Conservation (phyloP, 2,113 vertebrate genomes). For the Monarcha castaneiventris region DNA sequence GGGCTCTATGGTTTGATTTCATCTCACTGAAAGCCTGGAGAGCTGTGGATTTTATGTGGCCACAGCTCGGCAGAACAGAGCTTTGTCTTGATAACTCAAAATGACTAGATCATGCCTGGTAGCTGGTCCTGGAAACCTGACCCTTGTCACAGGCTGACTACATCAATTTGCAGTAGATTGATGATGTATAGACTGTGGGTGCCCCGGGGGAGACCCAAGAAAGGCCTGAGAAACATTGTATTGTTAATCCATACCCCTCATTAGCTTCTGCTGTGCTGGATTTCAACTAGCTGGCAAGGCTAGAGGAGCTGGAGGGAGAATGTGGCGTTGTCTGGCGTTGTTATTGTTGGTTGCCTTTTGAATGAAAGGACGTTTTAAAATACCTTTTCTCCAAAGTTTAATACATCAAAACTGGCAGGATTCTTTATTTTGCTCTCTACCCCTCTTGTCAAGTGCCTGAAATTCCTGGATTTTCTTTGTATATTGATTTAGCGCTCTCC, state of each 20-base stretch:
- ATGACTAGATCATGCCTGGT: constrained; percentile 63
- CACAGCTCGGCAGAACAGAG: background rate
- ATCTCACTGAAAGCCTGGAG: background rate
- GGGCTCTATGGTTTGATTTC: background rate
- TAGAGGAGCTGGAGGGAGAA: background rate
- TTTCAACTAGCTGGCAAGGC: constrained; percentile 13
- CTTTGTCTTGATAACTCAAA: constrained; percentile 52
- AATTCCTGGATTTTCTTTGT: constrained; percentile 51
- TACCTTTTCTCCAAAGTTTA: constrained; percentile 27
- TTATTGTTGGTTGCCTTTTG: constrained; percentile 19
- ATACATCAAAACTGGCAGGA: background rate
- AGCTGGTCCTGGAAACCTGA: constrained; percentile 54
- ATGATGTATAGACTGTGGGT: constrained; percentile 39
- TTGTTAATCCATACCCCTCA: constrained; percentile 51
- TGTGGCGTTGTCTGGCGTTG: background rate
- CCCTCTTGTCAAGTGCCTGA: background rate
- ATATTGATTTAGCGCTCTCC: constrained; percentile 20
- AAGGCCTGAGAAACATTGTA: constrained; percentile 31
- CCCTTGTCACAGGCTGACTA: constrained; percentile 56
- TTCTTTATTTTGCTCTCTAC: constrained; percentile 11
- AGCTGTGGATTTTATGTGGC: background rate
- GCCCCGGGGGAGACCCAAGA: constrained; percentile 23
- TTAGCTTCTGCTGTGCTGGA: constrained; percentile 42
- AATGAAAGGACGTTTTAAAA: background rate
- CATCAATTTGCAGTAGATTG: constrained; percentile 54